These are phyloP conservation scores for Aphelenchoides fujianensis DNA, from an alignment of 1,140 invertebrate species.

Conservation along the genomic window DNA sequence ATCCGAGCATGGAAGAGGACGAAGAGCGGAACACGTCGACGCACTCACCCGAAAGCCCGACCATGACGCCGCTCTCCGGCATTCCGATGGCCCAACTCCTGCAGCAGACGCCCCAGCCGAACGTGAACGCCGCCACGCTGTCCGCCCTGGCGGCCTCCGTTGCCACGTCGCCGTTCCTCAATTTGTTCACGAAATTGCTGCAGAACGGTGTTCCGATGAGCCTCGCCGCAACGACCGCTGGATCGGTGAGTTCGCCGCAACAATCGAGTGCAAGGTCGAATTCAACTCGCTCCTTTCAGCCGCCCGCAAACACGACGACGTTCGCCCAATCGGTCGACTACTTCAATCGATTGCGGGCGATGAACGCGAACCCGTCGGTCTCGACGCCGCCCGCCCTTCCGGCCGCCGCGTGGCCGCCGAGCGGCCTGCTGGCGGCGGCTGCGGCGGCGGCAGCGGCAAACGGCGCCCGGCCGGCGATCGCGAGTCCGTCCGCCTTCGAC, in stretches of 20 bases:
- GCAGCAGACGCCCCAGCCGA: neutral
- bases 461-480: too few species aligned
- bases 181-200: neutral
- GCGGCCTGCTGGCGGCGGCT: neutral
- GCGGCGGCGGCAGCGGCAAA: neutral
- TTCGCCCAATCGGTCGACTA: constrained; percentile 15
- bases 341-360: constrained; percentile 12
- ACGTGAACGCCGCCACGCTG: neutral
- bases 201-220: neutral
- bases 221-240: neutral
- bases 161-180: constrained; percentile 10
- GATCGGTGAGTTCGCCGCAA: neutral
- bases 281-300: neutral
- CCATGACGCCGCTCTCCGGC: neutral
- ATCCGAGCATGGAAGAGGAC: constrained; percentile 3
- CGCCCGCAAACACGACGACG: neutral
- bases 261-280: neutral
- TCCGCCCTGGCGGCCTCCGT: neutral
- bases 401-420: neutral
- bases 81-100: neutral
- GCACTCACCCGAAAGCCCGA: constrained; percentile 3
- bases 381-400: neutral
- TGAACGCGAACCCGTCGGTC: neutral
- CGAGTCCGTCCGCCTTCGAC: neutral
- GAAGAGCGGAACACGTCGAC: neutral